phyloP scores from a whole-genome alignment of 2,113 vertebrate species.

The Tapirus terrestris region DNA sequence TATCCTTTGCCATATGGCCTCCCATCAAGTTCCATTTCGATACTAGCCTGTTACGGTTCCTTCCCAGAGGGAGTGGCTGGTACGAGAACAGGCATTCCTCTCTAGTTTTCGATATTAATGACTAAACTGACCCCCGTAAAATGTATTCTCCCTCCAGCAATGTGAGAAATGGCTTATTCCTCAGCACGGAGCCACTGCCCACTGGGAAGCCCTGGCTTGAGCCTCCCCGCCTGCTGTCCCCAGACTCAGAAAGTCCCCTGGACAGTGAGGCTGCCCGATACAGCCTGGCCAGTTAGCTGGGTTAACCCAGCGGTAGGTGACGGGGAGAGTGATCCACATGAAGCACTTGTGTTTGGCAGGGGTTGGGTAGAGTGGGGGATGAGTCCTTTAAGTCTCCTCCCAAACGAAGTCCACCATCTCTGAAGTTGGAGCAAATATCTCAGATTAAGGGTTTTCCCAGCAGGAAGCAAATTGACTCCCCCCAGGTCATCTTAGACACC shows the following conservation, averaged over 20 bases:
- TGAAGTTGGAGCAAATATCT: neutral
- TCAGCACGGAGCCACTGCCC: no score
- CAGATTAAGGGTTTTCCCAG: neutral
- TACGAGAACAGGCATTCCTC: no score
- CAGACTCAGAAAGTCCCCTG: neutral
- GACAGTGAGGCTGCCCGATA: accelerated
- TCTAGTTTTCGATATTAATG: neutral
- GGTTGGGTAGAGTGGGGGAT: accelerated
- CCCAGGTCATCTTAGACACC: accelerated
- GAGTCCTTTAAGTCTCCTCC: neutral
- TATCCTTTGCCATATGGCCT: accelerated
- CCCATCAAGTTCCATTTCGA: neutral
- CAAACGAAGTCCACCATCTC: no score
- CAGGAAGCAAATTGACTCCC: neutral
- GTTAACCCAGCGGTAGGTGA: neutral
- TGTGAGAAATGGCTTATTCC: neutral
- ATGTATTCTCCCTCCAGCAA: neutral
- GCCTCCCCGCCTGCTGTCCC: neutral
- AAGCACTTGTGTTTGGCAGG: neutral
- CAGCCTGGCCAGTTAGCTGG: neutral
- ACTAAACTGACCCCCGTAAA: neutral
- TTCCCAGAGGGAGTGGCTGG: neutral
- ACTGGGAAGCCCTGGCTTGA: neutral
- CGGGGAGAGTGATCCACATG: neutral
- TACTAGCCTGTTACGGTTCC: no score